Evolutionary conservation across 2,888 invertebrate genomes (phyloP).

Genomic region (Ferdinandea cuprea): DNA sequence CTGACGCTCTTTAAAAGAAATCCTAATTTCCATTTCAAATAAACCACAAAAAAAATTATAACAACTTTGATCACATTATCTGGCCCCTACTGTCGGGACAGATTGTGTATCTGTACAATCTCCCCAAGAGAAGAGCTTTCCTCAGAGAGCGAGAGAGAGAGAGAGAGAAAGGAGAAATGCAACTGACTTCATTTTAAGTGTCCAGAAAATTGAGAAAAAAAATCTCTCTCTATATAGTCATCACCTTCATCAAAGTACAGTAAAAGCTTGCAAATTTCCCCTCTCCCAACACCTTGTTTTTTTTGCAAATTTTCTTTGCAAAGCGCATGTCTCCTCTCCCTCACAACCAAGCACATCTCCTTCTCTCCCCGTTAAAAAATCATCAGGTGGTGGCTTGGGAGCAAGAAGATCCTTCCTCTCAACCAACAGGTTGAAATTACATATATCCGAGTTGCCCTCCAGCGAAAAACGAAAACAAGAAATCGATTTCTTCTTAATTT

Average conservation of each 20-base stretch:
- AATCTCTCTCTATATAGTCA: too few relatives aligned
- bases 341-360: background rate
- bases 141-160: conserved; percentile 5
- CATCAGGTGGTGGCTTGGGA: conserved; percentile 68
- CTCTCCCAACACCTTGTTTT: background rate
- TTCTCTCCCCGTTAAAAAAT: conserved; percentile 16
- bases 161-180: background rate
- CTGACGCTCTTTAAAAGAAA: too few relatives aligned
- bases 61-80: background rate
- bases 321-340: background rate
- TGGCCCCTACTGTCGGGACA: conserved; percentile 12
- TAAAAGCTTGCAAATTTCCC: conserved; percentile 35
- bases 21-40: too few relatives aligned
- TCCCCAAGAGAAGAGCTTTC: conserved; percentile 1
- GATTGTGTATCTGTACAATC: background rate
- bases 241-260: background rate
- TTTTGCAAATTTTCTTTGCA: conserved; percentile 2
- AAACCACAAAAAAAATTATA: too few relatives aligned
- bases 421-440: conserved; percentile 68
- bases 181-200: background rate
- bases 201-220: background rate
- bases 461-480: conserved; percentile 4
- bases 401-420: conserved; percentile 39
- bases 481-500: conserved; percentile 59
- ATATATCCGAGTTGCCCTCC: conserved; percentile 4